Evolutionary conservation across 2,797 vertebrate species (phyloP), one percentile per base, ranked within the genome.

Genomic region (Anas acuta): DNA sequence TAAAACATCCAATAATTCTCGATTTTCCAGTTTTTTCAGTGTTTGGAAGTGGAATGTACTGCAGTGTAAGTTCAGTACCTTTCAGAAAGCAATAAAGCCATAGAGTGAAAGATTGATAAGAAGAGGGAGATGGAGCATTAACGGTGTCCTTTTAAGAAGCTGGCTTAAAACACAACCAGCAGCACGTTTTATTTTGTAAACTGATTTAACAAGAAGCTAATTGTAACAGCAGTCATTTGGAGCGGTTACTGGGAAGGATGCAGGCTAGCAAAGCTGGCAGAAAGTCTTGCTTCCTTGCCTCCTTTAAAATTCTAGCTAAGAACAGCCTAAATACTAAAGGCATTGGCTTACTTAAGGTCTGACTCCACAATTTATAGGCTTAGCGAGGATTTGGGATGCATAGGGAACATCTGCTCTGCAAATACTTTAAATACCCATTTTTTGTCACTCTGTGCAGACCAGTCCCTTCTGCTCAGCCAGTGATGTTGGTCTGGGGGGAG

Each of bases 31-130:
- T 75, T 93, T 92, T 61, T 76, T 65, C 39, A 57, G n/a, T 78
- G 26, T 81, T 94, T 92, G 65, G 39, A 91, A 95, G 60, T 79
- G 45, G 37, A 87, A 91, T 74, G 54, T 73, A 74, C 90, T 82
- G 22, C 45, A 7, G 25, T 76, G 7, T 39, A 43, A 82, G 49
- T 72, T 77, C 73, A 78, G 49, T 71, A 71, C 73, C 53, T 90
- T 90, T 75, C 64, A 80, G 88, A 84, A 93, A 90, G 65, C 61
- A 60, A 25, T 93, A 64, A 92, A 90, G n/a, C 69, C 41, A 3
- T 51, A 51, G 28, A 83, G 45, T 10, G 30, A 69, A 84, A 93
- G 71, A 93, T 43, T 71, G 77, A 57, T 72, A 41, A 43, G 61
- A 67, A 65, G 71, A 60, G 58, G 49, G 77, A 91, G 35, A 74